These are phyloP conservation scores for Luperina nickerlii DNA, from an alignment of 2,888 invertebrate species.

Conservation along the genomic window DNA sequence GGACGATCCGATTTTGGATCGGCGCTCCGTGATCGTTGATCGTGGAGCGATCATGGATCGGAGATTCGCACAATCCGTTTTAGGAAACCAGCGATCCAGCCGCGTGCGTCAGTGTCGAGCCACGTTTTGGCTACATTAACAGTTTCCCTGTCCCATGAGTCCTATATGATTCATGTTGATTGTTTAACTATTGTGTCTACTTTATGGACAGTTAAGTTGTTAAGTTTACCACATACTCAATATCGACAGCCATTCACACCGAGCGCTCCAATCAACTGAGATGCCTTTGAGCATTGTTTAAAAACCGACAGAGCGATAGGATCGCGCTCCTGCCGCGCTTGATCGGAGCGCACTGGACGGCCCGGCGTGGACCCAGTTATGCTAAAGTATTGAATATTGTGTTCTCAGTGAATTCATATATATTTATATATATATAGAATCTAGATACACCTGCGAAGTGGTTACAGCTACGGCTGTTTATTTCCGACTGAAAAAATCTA, in stretches of 20 bases:
- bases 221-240: background rate
- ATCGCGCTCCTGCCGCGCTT: background rate
- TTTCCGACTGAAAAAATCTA: background rate
- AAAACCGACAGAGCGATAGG: background rate
- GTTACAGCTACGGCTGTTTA: background rate
- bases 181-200: no score
- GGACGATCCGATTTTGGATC: no score
- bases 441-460: background rate
- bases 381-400: background rate
- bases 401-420: background rate
- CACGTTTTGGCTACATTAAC: background rate
- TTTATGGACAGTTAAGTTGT: no score
- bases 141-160: no score
- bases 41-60: no score
- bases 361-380: background rate
- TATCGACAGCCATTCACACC: background rate
- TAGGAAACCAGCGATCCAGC: no score
- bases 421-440: background rate
- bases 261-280: background rate
- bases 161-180: no score
- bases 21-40: no score
- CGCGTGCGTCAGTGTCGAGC: no score
- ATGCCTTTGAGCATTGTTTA: no score
- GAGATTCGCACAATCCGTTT: no score
- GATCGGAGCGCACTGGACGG: background rate